These are phyloP conservation scores for Gymnorhina tibicen DNA, from an alignment of 2,113 vertebrate species.

Conservation along the genomic window DNA sequence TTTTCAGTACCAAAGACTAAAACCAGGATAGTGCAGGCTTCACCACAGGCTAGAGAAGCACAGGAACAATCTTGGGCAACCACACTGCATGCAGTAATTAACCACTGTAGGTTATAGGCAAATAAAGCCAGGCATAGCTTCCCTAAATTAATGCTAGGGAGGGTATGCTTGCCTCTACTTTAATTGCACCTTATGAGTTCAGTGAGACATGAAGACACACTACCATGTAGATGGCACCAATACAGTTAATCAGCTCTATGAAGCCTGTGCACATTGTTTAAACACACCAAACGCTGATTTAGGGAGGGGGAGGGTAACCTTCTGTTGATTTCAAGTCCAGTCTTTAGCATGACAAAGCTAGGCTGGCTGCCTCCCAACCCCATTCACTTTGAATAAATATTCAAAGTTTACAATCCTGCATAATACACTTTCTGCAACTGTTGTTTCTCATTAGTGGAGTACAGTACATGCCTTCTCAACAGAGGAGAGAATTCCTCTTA, in stretches of 20 bases:
- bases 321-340: slow-evolving; percentile 25
- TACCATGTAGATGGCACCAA: not conserved
- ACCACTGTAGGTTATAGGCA: not conserved
- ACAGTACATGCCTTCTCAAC: slow-evolving; percentile 38
- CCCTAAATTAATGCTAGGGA: not conserved
- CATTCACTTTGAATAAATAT: slow-evolving; percentile 28
- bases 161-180: not conserved
- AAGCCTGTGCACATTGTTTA: not conserved
- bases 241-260: slow-evolving; percentile 1
- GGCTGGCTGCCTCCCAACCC: slow-evolving; percentile 2
- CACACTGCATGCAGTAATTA: not conserved
- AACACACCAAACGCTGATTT: slow-evolving; percentile 4
- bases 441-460: slow-evolving; percentile 36
- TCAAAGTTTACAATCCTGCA: slow-evolving; percentile 37
- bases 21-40: not conserved
- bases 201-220: not conserved
- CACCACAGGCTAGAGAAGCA: not conserved
- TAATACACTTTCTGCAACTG: slow-evolving; percentile 34
- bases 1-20: not conserved
- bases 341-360: slow-evolving; percentile 38
- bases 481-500: slow-evolving; percentile 45
- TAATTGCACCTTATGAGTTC: not conserved
- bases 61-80: not conserved
- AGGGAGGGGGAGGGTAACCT: slow-evolving; percentile 14
- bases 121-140: not conserved